Conservation (phyloP, 2,888 invertebrate species). For the Adineta ricciae region DNA sequence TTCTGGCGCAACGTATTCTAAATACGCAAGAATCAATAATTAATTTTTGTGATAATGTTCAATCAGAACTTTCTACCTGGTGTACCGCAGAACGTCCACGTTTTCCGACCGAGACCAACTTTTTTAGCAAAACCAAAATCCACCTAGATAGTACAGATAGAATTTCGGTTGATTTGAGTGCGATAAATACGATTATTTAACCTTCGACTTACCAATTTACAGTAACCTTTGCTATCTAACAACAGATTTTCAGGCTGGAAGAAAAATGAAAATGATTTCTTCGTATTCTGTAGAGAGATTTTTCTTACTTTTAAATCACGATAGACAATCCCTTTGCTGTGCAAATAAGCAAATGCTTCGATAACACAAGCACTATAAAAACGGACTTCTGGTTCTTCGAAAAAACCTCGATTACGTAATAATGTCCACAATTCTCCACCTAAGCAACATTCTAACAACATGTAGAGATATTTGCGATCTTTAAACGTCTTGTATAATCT, state of each 20-base stretch:
- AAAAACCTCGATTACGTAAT: constrained; percentile 55
- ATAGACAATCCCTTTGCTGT: constrained; percentile 66
- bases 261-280: background rate
- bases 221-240: constrained; percentile 68
- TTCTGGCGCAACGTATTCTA: constrained; percentile 90
- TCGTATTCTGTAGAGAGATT: background rate
- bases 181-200: too few species aligned
- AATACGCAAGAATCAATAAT: constrained; percentile 32
- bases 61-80: background rate
- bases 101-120: constrained; percentile 71
- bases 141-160: constrained; percentile 47
- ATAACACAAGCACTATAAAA: constrained; percentile 75
- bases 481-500: constrained; percentile 83
- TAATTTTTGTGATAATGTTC: too few species aligned
- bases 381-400: constrained; percentile 28
- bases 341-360: constrained; percentile 83
- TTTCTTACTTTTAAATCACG: constrained; percentile 62
- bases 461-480: constrained; percentile 89
- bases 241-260: constrained; percentile 77
- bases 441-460: constrained; percentile 95
- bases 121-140: constrained; percentile 99
- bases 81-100: constrained; percentile 99
- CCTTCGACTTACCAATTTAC: constrained; percentile 63
- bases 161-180: too few species aligned
- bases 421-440: constrained; percentile 98